phyloP scores from a whole-genome alignment of 2,888 invertebrate genomes.

The Zygogramma bicolorata region DNA sequence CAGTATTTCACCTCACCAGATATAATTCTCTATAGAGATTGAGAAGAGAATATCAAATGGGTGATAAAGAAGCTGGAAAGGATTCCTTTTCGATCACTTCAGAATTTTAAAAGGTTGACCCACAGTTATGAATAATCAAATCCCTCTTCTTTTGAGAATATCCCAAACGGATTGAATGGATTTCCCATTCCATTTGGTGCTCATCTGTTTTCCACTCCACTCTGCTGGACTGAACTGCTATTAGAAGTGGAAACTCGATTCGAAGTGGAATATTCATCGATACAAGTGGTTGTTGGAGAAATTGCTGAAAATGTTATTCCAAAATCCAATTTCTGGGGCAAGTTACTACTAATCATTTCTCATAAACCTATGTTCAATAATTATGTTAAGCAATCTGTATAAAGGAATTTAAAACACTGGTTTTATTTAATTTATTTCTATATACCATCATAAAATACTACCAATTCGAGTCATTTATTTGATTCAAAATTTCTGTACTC shows the following conservation, averaged over 20 bases:
- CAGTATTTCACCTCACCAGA: too few species aligned
- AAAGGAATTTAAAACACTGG: too few species aligned
- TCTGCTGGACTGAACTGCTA: neutral
- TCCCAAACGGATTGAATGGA: neutral
- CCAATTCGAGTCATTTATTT: too few species aligned
- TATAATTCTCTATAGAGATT: too few species aligned
- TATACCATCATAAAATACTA: too few species aligned
- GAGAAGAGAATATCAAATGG: too few species aligned
- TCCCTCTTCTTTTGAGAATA: neutral
- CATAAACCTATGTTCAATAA: too few species aligned
- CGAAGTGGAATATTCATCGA: neutral
- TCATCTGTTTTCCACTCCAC: neutral
- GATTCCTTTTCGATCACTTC: neutral
- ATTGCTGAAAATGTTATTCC: neutral
- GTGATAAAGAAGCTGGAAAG: neutral
- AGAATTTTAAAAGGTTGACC: neutral
- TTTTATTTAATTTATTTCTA: too few species aligned
- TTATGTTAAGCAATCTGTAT: too few species aligned
- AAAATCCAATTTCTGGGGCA: too few species aligned
- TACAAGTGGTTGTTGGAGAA: neutral
- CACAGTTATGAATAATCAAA: neutral
- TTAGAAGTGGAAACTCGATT: neutral
- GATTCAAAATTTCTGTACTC: too few species aligned
- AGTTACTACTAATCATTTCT: too few species aligned
- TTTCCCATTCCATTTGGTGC: neutral